Evolutionary conservation across 2,797 vertebrate genomes (phyloP), one percentile per base, ranked within the genome.

Genomic region (Paedocypris micromegethes): DNA sequence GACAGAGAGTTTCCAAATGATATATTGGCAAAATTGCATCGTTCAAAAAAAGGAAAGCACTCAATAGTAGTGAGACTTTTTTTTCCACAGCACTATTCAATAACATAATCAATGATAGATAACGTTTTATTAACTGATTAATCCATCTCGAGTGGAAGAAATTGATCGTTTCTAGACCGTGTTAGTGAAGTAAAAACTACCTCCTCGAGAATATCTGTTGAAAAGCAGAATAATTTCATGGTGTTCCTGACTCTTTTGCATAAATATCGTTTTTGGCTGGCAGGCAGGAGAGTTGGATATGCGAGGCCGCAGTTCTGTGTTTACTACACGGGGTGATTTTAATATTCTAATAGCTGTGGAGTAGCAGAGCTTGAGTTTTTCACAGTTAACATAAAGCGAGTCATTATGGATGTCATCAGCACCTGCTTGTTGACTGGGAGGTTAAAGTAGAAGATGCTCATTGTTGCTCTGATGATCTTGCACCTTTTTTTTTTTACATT

Each of bases 211-310:
- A 23, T 23, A 23, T 23, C 43, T 39, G 9, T 46, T 37, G 43
- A 53, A 65, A 65, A 65, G 63, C 47, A 66, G 58, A 70, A 58
- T 63, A 69, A 74, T 72, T 66, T 23, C 23, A 61, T 43, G 49
- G 49, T 8, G 38, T 39, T 55, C 9, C 59, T 51, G 39, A 47
- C 43, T 43, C 52, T 49, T 60, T 23, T 63, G 49, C 65, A 55
- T 37, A 64, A 57, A 49, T 66, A 58, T 58, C 57, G 59, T 6
- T 70, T 70, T 52, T 59, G 54, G 40, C 44, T 56, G 42, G 9
- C 43, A 64, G 39, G 56, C 51, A 56, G 56, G 38, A 39, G 40
- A 3, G 3, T 65, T 57, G 51, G 56, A 69, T 60, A 38, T 58
- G 48, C 42, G 59, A 47, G 40, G 54, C 50, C 61, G 4, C 46